Evolutionary conservation across 2,797 vertebrate genomes (phyloP).

Genomic region (Phrynocephalus guinanensis): DNA sequence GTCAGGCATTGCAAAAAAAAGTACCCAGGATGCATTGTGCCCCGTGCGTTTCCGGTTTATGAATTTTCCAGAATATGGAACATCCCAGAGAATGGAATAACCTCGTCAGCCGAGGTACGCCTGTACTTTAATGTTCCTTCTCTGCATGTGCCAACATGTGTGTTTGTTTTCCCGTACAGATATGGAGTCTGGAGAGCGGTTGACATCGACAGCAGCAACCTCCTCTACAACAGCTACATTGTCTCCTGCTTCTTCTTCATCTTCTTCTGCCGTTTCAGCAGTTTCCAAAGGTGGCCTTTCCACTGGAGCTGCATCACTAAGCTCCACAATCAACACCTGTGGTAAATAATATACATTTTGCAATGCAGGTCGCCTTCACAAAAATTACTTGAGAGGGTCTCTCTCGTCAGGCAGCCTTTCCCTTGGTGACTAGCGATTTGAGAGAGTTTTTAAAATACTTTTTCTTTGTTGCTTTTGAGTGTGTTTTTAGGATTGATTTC

Average conservation of each 20-base stretch:
- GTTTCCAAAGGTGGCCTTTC: conserved; percentile 86
- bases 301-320: conserved; percentile 83
- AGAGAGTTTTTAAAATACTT: no score
- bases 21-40: no score
- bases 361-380: conserved; percentile 6
- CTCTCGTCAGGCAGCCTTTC: not conserved
- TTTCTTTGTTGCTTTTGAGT: no score
- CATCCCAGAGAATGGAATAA: no score
- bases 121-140: not conserved
- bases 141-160: not conserved
- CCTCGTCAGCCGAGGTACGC: no score
- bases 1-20: no score
- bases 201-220: conserved; percentile 81
- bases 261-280: conserved; percentile 78
- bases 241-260: conserved; percentile 81
- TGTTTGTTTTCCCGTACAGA: conserved; percentile 78
- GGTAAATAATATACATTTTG: conserved; percentile 77
- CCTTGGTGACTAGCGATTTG: no score
- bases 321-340: conserved; percentile 86
- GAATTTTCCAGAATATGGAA: no score
- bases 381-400: conserved; percentile 11
- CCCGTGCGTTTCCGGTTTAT: no score
- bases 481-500: no score
- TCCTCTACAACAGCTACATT: conserved; percentile 85
- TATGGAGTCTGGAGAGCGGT: conserved; percentile 93